Base-by-base conservation (phyloP, 2,888 invertebrate species). In the Sarcophaga subvicina region DNA sequence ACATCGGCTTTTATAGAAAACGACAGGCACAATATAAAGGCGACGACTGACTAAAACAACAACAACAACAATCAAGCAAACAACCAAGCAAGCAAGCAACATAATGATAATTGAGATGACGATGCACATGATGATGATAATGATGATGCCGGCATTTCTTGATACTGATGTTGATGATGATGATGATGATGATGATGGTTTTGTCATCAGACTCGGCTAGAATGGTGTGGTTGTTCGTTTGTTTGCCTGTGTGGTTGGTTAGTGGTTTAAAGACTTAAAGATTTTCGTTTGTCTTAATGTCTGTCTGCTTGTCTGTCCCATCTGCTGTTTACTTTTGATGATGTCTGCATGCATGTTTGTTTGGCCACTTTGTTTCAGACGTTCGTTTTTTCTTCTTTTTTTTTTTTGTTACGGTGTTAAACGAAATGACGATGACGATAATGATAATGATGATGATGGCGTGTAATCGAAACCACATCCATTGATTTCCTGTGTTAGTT, bases 401-500 rank as follows among this genome's bases (percentile, higher is more conserved):
- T 59, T 25, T 64, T 11, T 20, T n/a, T 54, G 77, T 67, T 27
- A n/a, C 80, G 71, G 71, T 78, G 78, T 66, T 77, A 86, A 89
- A 91, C 80, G 84, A 80, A 83, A 85, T 80, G 37, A 37, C 37
- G 37, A 27, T 27, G 4, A 37, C 2, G 37, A 37, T 37, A 2
- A 37, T 2, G 37, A 37, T 37, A 8, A 37, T 37, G 8, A 37
- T 37, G 37, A 37, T 37, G 54, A 54, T 54, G 66, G 90, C 89
- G 88, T 91, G 92, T 91, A 91, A 91, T 91, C 90, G 92, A 92
- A 91, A 91, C 92, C 91, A 90, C 84, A 85, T 82, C 37, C 91
- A 91, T 92, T 90, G 91, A 91, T 92, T 91, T 91, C 91, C 91
- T 91, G 90, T 89, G 89, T 91, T 90, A 89, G 90, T 90, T 12